A percentile compares a stretch with the other conserved stretches of the same genome.
Conservation (phyloP, 2,888 invertebrate species). For the Keiferia lycopersicella region DNA sequence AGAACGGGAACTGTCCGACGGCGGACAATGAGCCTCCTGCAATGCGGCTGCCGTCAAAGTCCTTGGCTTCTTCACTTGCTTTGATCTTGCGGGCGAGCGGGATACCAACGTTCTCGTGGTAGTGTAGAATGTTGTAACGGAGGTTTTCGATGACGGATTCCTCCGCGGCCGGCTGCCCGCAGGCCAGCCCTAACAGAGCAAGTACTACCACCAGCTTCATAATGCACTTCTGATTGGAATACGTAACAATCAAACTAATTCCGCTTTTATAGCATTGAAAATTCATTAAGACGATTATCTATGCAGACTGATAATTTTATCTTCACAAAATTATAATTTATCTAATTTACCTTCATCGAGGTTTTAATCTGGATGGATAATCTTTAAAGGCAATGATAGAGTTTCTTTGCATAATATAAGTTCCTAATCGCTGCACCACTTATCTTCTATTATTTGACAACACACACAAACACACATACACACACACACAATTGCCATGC, state of each 20-base stretch:
- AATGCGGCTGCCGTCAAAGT: neutral
- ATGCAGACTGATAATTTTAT: neutral
- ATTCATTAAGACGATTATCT: neutral
- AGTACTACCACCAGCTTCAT: constrained; percentile 8
- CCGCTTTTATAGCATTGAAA: neutral
- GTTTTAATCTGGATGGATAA: too few species aligned
- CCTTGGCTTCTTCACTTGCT: neutral
- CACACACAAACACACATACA: too few species aligned
- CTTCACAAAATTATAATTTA: too few species aligned
- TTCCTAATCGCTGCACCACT: too few species aligned
- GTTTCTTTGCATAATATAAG: too few species aligned
- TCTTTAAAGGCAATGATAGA: too few species aligned
- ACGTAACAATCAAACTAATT: neutral
- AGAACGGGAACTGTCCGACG: neutral
- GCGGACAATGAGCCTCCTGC: neutral
- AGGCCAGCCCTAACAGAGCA: neutral
- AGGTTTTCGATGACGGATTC: neutral
- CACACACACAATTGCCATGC: too few species aligned
- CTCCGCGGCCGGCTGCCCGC: neutral
- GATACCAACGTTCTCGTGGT: neutral
- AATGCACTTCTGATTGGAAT: neutral
- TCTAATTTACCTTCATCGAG: too few species aligned
- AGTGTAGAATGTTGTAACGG: neutral
- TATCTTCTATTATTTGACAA: too few species aligned
- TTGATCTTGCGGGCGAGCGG: neutral